Conservation (phyloP, 2,113 vertebrate genomes). For the Chloropsis hardwickii region DNA sequence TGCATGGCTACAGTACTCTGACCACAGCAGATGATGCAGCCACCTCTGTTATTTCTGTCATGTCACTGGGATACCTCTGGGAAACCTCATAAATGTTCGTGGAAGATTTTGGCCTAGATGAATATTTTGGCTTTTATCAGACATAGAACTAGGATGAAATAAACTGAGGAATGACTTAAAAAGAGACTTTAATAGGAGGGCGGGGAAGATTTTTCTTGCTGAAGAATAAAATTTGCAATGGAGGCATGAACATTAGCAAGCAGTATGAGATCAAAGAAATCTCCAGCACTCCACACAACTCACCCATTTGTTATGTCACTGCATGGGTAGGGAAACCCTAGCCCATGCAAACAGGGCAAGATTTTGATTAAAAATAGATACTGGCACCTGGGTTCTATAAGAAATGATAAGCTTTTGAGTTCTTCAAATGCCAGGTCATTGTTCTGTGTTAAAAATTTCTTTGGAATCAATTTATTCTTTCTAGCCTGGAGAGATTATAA, state of each 20-base stretch:
- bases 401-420: neutral
- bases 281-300: neutral
- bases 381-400: neutral
- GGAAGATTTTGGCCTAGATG: neutral
- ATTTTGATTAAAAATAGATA: neutral
- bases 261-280: neutral
- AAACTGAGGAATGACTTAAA: neutral
- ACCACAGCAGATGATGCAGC: neutral
- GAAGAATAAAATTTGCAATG: neutral
- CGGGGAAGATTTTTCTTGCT: neutral
- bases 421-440: neutral
- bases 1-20: neutral
- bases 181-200: neutral
- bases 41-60: neutral
- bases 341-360: neutral
- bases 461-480: neutral
- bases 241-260: neutral
- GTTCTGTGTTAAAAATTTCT: neutral
- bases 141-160: neutral
- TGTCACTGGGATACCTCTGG: neutral
- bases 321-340: neutral
- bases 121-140: neutral
- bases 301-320: neutral
- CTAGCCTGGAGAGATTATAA: neutral
- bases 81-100: fast-evolving